A percentile compares a stretch with the other conserved stretches of the same genome.
Evolutionary conservation across 2,113 vertebrate genomes (phyloP).

Genomic region (Shinisaurus crocodilurus): DNA sequence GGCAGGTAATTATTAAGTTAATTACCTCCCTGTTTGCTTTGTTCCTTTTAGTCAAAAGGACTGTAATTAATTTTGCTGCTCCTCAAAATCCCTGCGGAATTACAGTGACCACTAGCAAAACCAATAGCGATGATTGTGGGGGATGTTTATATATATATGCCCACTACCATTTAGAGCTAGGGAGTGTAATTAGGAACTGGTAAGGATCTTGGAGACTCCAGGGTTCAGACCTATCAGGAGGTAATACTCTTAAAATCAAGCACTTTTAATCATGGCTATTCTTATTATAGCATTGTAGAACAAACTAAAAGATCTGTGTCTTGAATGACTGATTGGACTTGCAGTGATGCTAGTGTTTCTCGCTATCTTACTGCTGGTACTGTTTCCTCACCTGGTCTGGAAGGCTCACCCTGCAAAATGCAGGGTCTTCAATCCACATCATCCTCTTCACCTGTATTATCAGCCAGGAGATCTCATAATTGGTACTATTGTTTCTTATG

Average conservation of each 20-base stretch:
- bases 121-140: too few species aligned
- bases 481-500: background rate
- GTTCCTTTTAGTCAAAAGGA: too few species aligned
- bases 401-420: background rate
- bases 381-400: background rate
- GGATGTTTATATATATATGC: too few species aligned
- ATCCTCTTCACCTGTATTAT: background rate
- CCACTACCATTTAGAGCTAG: too few species aligned
- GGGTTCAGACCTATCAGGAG: background rate
- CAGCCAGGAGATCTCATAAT: background rate
- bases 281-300: background rate
- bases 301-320: too few species aligned
- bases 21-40: background rate
- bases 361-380: too few species aligned
- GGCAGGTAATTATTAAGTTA: too few species aligned
- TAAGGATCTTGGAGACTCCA: background rate
- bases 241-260: background rate
- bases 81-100: background rate
- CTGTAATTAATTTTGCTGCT: background rate
- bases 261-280: background rate
- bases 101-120: background rate
- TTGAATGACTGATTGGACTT: too few species aligned
- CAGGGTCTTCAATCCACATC: background rate
- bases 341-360: too few species aligned
- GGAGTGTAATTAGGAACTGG: too few species aligned